Evolutionary conservation across 2,797 vertebrate genomes (phyloP), one percentile per base, ranked within the genome.

Genomic region (Cyclura pinguis): DNA sequence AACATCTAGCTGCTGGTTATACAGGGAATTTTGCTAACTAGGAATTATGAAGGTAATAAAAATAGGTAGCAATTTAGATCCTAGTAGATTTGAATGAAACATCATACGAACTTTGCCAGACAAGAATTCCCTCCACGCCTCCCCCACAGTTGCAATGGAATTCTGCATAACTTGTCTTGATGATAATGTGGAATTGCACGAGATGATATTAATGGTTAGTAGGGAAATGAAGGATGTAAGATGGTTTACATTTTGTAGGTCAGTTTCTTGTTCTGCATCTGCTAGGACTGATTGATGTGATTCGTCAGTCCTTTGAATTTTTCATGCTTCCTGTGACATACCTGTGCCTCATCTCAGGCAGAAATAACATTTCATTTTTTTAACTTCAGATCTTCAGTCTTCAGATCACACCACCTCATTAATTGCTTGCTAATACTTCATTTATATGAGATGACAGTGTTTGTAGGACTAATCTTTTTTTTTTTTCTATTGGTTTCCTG

Each of bases 231-330:
- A 78, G 57, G 22, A 69, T 93, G 90, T 87, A 86, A 84, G 90
- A 95, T 83, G 32, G 74, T 76, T 94, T 91, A 85, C 47, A 89
- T 95, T 94, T 96, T 93, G 90, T 80, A 81, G 64, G 90, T 93
- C 89, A 93, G 72, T 90, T 77, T 90, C 84, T 92, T 85, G 91
- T 62, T 93, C 32, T 50, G 27, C 64, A 59, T 92, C 67, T 87
- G 50, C 64, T 77, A 93, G 80, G 59, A 85, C 3, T 90, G 94
- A 92, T 93, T 92, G 95, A 93, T 94, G 92, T 87, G 85, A 92
- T 94, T 92, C 42, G 76, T 1, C 0, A 80, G 59, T 91, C 69
- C 35, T 94, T 87, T 94, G 92, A 91, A 94, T 94, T 95, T 94
- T 93, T 92, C 83, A 85, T 74, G 35, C 81, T 91, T 87, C 93